Base-by-base conservation (phyloP, 2,888 invertebrate species). In the Frankliniella fusca region DNA sequence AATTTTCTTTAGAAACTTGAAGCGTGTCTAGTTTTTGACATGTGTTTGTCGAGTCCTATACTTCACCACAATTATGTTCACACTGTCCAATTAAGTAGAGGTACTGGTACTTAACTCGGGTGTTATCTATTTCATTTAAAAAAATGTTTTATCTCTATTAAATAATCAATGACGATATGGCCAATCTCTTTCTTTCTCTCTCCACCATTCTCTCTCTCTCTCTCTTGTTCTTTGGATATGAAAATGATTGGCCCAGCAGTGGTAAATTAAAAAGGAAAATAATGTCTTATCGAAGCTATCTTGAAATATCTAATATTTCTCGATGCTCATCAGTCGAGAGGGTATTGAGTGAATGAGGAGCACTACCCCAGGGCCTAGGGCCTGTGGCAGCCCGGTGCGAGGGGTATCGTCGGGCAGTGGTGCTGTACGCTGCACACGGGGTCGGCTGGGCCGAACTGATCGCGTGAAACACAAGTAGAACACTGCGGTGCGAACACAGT, bases 401-500 rank as follows among this genome's bases (percentile, higher is more conserved):
- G 70, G 70, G 70, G 70, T 76, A 76, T 23, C 27, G 70, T 27
- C 70, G 70, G 70, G 70, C 70, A 76, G 70, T 76, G 70, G 70
- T 76, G 70, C 27, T 76, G 70, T 27, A 27, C 12, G 70, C 27
- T 23, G 54, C 12, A 20, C 18, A n/a, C 18, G 54, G 54, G 15
- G 54, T 54, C 5, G 54, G 54, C 54, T 15, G 18, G 54, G 54
- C 54, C 38, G 38, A 38, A 38, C 38, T 38, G 38, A 38, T 38
- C 38, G 38, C 38, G 38, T n/a, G 61, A 18, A 61, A 61, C 18
- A n/a, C 20, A 61, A 54, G 15, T 15, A 18, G 54, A 54, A 61
- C 70, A 27, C 70, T 76, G 70, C 70, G 61, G 61, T 76, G 27
- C 70, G 70, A 76, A 76, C 70, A 76, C 70, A 76, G 70, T 76